A percentile compares a stretch with the other conserved stretches of the same genome.
Evolutionary conservation across 2,888 invertebrate genomes (phyloP).

Genomic region (Anticlea derivata): DNA sequence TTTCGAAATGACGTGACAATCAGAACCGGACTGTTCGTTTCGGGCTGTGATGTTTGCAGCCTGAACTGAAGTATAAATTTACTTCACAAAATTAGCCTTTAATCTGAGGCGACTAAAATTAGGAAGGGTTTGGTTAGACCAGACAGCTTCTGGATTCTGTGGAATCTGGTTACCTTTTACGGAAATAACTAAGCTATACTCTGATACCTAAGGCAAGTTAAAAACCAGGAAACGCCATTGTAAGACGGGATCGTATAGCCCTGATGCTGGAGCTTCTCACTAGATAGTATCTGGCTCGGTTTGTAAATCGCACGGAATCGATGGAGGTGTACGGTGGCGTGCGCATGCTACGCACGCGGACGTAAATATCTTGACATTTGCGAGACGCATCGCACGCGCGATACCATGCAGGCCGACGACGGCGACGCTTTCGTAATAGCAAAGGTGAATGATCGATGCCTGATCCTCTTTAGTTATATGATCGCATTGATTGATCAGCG

Average conservation of each 20-base stretch:
- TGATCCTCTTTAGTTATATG: slow-evolving; percentile 45
- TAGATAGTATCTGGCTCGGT: slow-evolving; percentile 17
- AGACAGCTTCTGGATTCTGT: too few species aligned
- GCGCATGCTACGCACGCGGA: slow-evolving; percentile 50
- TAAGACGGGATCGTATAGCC: too few species aligned
- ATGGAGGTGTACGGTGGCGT: slow-evolving; percentile 44
- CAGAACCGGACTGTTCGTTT: background rate
- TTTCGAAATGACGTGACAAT: background rate
- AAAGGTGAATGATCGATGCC: slow-evolving; percentile 74
- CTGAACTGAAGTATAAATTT: too few species aligned
- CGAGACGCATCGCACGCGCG: slow-evolving; percentile 44
- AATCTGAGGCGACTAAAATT: too few species aligned
- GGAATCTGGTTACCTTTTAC: too few species aligned
- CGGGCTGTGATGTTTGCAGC: too few species aligned
- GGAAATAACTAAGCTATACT: too few species aligned
- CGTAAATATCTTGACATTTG: slow-evolving; percentile 78
- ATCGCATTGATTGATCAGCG: slow-evolving; percentile 25
- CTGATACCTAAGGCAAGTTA: too few species aligned
- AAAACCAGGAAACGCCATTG: too few species aligned
- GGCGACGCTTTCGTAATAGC: slow-evolving; percentile 43
- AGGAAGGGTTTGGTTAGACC: too few species aligned
- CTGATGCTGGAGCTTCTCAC: too few species aligned
- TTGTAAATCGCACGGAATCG: slow-evolving; percentile 60
- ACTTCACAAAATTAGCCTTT: too few species aligned
- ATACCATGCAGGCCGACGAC: slow-evolving; percentile 29